Percentiles rank a stretch among this genome's conserved stretches.
Conservation (phyloP, 1,140 invertebrate species). For the Ganaspis sp. region DNA sequence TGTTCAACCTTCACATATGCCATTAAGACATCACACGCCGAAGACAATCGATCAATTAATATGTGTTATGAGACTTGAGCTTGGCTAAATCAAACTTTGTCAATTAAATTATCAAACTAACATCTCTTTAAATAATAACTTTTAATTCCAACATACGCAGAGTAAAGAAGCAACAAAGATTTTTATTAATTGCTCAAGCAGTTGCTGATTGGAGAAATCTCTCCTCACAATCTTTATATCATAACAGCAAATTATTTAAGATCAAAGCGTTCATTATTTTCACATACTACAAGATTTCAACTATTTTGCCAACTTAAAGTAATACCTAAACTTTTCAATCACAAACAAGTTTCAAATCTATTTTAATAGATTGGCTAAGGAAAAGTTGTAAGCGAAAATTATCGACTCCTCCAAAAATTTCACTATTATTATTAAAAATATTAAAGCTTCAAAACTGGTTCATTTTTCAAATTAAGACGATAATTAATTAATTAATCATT, state of each 20-base stretch:
- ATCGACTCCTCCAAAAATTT: not conserved
- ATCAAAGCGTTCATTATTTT: not conserved
- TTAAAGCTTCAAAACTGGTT: not conserved
- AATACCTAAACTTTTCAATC: not conserved
- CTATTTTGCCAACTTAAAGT: not conserved
- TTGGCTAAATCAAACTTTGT: constrained; percentile 8
- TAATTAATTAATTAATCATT: no score
- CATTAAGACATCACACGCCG: not conserved
- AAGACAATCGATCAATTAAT: constrained; percentile 23
- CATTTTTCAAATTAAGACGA: not conserved
- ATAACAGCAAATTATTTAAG: not conserved
- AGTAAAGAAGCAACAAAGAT: constrained; percentile 7
- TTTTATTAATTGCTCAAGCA: constrained; percentile 1
- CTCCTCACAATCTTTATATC: not conserved
- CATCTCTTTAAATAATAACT: constrained; percentile 2
- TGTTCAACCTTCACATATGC: not conserved
- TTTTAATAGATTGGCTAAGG: not conserved
- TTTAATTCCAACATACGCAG: not conserved
- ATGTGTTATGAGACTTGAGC: not conserved
- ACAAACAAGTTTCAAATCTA: not conserved
- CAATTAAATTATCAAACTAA: not conserved
- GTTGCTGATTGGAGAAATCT: not conserved
- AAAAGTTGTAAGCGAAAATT: not conserved
- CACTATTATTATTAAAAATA: not conserved
- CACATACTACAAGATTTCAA: not conserved